phyloP scores from a whole-genome alignment of 2,797 vertebrate species.

The Rhyacichthys aspro region DNA sequence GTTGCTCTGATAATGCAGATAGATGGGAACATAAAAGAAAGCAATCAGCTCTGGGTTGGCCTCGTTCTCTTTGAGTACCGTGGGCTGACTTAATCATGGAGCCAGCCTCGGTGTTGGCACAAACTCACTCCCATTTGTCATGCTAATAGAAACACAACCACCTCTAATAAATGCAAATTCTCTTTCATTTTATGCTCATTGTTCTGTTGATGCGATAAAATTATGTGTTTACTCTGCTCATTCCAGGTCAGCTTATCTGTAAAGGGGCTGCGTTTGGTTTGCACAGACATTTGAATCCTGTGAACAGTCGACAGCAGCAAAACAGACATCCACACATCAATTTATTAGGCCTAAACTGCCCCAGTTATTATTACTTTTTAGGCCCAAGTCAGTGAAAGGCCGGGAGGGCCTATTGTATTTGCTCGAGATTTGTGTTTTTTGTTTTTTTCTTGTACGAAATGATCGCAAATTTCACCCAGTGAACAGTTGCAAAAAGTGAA shows the following conservation, averaged over 20 bases:
- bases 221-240: not conserved
- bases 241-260: constrained; percentile 8
- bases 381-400: too few relatives aligned
- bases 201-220: constrained; percentile 17
- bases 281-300: constrained; percentile 8
- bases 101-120: constrained; percentile 12
- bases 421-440: too few relatives aligned
- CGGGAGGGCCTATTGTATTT: too few relatives aligned
- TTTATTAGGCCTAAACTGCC: too few relatives aligned
- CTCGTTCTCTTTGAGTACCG: too few relatives aligned
- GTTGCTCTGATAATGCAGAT: constrained; percentile 28
- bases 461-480: too few relatives aligned
- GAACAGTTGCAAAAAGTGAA: too few relatives aligned
- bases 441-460: too few relatives aligned
- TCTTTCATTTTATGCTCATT: constrained; percentile 16
- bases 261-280: constrained; percentile 1
- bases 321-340: too few relatives aligned
- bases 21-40: constrained; percentile 45
- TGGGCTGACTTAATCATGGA: not conserved
- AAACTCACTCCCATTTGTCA: constrained; percentile 19
- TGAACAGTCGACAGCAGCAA: constrained; percentile 7
- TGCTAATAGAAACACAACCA: constrained; percentile 11
- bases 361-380: too few relatives aligned
- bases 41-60: constrained; percentile 17
- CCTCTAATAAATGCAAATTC: constrained; percentile 25